These are phyloP conservation scores for Labia minor DNA, from an alignment of 2,888 invertebrate species.

Conservation along the genomic window DNA sequence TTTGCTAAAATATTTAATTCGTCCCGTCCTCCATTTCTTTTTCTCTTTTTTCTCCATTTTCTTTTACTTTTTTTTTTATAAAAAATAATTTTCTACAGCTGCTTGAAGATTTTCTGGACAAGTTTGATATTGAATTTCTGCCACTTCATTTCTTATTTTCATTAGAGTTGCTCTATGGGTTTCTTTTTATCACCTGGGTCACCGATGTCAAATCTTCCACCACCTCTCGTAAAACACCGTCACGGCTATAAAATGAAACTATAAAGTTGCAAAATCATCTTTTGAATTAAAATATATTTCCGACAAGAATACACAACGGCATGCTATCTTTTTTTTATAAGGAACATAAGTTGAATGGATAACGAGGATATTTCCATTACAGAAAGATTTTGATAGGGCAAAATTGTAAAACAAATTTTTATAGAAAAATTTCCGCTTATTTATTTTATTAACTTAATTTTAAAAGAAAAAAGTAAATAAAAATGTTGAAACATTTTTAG, in stretches of 20 bases:
- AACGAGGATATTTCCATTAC: too few species aligned
- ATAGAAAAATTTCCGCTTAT: too few species aligned
- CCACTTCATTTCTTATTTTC: not conserved
- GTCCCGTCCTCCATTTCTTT: not conserved
- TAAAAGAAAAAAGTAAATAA: too few species aligned
- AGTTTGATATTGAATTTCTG: too few species aligned
- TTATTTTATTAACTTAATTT: too few species aligned
- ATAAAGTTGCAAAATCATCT: conserved; percentile 4
- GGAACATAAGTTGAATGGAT: too few species aligned
- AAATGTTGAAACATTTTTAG: too few species aligned
- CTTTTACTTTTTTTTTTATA: not conserved
- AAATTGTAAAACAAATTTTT: too few species aligned
- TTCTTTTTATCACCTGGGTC: conserved; percentile 13
- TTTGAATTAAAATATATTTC: conserved; percentile 8
- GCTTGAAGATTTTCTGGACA: too few species aligned
- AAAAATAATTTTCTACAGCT: not conserved
- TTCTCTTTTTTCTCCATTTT: not conserved
- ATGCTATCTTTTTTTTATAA: too few species aligned
- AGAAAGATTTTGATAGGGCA: too few species aligned
- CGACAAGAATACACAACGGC: not conserved
- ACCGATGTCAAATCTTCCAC: not conserved
- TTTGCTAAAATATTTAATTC: too few species aligned
- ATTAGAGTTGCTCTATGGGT: not conserved
- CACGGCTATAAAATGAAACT: not conserved
- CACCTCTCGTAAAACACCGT: conserved; percentile 5